phyloP scores from a whole-genome alignment of 2,888 invertebrate genomes.

The Dichetophora obliterata region DNA sequence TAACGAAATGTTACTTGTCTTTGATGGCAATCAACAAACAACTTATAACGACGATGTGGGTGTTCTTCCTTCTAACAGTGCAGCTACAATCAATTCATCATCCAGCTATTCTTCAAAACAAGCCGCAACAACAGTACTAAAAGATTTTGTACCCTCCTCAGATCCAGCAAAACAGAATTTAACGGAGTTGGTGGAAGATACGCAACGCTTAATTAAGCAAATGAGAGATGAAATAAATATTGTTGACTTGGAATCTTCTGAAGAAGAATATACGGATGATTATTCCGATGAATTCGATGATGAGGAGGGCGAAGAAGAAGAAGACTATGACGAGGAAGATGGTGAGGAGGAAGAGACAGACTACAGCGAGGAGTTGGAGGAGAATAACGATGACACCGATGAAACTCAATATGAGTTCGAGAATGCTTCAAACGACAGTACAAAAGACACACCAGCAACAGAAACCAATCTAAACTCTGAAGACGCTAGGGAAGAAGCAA shows the following conservation, averaged over 20 bases:
- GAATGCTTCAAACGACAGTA: slow-evolving; percentile 12
- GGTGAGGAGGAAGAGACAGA: slow-evolving; percentile 55
- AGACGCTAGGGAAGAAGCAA: not conserved
- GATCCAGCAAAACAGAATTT: slow-evolving; percentile 68
- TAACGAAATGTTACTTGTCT: slow-evolving; percentile 54
- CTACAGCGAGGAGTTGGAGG: slow-evolving; percentile 61
- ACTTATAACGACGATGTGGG: slow-evolving; percentile 19
- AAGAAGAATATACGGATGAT: slow-evolving; percentile 71
- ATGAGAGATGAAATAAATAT: slow-evolving; percentile 78
- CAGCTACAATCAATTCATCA: slow-evolving; percentile 54
- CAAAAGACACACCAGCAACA: not conserved
- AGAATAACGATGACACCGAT: slow-evolving; percentile 52
- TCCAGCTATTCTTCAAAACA: slow-evolving; percentile 52
- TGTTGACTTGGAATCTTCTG: slow-evolving; percentile 69
- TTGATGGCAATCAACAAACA: slow-evolving; percentile 41
- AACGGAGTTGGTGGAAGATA: slow-evolving; percentile 74
- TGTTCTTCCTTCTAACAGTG: slow-evolving; percentile 53
- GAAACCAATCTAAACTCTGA: not conserved
- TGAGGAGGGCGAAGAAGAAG: slow-evolving; percentile 59
- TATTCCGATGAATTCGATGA: slow-evolving; percentile 71
- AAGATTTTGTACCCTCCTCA: slow-evolving; percentile 63
- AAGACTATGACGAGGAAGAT: slow-evolving; percentile 60
- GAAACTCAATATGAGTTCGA: slow-evolving; percentile 36
- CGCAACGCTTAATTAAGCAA: slow-evolving; percentile 75
- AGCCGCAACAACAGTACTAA: slow-evolving; percentile 43